phyloP scores from a whole-genome alignment of 2,888 invertebrate species.

The Acholoe squamosa region DNA sequence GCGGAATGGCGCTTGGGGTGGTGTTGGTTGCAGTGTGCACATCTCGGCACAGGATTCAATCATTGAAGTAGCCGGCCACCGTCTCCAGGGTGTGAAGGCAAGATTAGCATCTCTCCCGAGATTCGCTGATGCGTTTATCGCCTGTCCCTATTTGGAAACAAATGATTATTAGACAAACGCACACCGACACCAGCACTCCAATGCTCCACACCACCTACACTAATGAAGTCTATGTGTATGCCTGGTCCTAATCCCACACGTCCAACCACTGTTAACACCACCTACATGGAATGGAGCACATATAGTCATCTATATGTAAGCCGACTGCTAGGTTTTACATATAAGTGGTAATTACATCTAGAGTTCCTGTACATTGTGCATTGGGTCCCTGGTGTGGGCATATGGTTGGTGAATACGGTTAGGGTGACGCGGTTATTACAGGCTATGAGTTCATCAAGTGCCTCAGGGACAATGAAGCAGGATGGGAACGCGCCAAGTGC shows the following conservation, averaged over 20 bases:
- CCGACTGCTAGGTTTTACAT: too few relatives aligned
- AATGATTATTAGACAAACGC: constrained; percentile 55
- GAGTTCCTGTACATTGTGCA: too few relatives aligned
- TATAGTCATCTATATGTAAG: too few relatives aligned
- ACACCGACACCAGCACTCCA: neutral
- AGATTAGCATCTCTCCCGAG: constrained; percentile 50
- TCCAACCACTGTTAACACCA: neutral
- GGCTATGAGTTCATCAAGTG: neutral
- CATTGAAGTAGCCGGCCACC: constrained; percentile 16
- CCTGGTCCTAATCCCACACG: neutral
- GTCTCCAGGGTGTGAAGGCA: constrained; percentile 20
- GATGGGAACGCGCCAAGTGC: constrained; percentile 8
- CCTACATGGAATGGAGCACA: neutral
- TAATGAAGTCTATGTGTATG: neutral
- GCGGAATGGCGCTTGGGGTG: neutral
- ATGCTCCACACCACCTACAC: neutral
- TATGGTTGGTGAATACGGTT: too few relatives aligned
- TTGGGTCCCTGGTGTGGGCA: too few relatives aligned
- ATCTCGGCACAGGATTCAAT: constrained; percentile 34
- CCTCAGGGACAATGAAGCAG: neutral
- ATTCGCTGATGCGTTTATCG: constrained; percentile 54
- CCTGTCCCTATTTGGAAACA: constrained; percentile 53
- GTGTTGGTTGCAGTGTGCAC: neutral
- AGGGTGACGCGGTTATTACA: too few relatives aligned
- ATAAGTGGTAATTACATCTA: too few relatives aligned